Evolutionary conservation across 2,113 vertebrate species (phyloP), one percentile per base, ranked within the genome.

Genomic region (Motacilla tschutschensis): DNA sequence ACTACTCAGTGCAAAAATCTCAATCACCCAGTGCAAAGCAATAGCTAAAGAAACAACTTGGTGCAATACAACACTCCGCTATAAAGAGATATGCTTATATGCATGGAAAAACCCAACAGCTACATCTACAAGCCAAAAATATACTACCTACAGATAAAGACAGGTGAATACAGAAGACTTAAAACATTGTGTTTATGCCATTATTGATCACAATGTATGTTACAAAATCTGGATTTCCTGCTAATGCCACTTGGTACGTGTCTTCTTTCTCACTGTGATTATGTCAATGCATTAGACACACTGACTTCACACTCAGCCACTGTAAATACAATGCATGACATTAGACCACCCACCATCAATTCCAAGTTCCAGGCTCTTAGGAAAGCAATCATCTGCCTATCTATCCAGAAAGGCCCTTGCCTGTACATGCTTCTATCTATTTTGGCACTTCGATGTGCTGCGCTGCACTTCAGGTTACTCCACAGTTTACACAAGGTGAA

Each of bases 201-300:
- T 36, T 74, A 55, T 2, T 17, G 50, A 70, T 36, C 47, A 69
- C 36, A 43, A 12, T 0, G 6, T 9, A 48, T 3, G 2, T 14
- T 46, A 50, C 35, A 15, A 78, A 60, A 44, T 2, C 12, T n/a
- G 26, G 13, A 57, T 77, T 81, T 75, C 69, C 43, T 33, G 9
- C 59, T 79, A 35, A 26, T 3, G 2, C 4, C 46, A 47, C 36
- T 55, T 33, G 25, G 5, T 6, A 28, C 0, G 0, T 8, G 18
- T 17, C 12, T 40, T 44, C 33, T 20, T 9, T 19, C 28, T n/a
- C 69, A 16, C 1, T 59, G 40, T 33, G 35, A 46, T 69, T 69
- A 20, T 40, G 4, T 16, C 66, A 60, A 22, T 54, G 35, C 9
- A 17, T 36, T n/a, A 41, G 58, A 75, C 26, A 57, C 46, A 17